These are phyloP conservation scores for Steromphala cineraria DNA, from an alignment of 2,888 invertebrate genomes.

Conservation along the genomic window DNA sequence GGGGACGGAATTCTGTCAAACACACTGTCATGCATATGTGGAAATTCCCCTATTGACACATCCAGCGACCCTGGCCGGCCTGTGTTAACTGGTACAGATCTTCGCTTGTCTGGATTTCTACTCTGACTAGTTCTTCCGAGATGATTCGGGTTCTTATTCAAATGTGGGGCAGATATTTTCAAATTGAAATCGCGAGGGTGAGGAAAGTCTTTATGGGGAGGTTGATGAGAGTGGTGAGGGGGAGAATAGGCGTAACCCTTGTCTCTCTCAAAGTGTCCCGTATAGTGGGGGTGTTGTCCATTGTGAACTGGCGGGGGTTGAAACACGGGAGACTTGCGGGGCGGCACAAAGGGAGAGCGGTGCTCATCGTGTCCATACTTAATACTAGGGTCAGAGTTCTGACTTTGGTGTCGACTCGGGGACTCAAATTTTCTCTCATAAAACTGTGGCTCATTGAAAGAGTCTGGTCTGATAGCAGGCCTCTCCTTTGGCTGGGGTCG, in stretches of 20 bases:
- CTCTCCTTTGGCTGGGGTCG: conserved; percentile 41
- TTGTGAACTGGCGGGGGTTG: background rate
- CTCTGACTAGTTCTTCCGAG: background rate
- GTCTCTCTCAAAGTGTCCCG: background rate
- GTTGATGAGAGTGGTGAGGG: background rate
- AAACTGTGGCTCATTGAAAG: conserved; percentile 19
- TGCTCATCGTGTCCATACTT: conserved; percentile 33
- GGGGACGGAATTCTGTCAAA: conserved; percentile 10
- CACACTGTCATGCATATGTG: background rate
- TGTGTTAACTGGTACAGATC: background rate
- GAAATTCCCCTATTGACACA: background rate
- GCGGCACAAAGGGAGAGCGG: background rate
- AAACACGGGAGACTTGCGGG: conserved; percentile 14
- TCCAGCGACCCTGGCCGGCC: background rate
- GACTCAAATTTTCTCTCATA: background rate
- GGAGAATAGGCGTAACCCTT: background rate
- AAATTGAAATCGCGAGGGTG: too few relatives aligned
- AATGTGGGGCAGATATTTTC: background rate
- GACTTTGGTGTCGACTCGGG: conserved; percentile 50
- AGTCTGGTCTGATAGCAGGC: conserved; percentile 25
- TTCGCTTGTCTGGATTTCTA: background rate
- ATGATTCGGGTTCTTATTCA: background rate
- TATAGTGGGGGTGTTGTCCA: background rate
- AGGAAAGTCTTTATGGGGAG: background rate
- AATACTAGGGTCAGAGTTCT: conserved; percentile 62